phyloP scores from a whole-genome alignment of 2,797 vertebrate genomes.

The Potorous gilbertii region DNA sequence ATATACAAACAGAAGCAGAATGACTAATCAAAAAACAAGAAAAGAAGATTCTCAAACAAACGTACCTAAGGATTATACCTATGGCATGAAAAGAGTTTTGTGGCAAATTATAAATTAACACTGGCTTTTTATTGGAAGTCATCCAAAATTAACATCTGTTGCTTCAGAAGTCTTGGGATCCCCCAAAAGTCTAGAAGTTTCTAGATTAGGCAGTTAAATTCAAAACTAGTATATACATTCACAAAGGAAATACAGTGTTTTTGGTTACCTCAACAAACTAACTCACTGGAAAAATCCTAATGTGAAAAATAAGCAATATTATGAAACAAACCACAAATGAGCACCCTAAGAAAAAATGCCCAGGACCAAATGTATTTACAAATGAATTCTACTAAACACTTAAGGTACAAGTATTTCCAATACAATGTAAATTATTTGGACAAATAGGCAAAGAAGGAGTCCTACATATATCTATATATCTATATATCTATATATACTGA shows the following conservation, averaged over 20 bases:
- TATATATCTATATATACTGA: too few relatives aligned
- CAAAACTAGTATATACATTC: conserved; percentile 85
- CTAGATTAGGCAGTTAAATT: conserved; percentile 81
- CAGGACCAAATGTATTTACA: too few relatives aligned
- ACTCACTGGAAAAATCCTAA: conserved; percentile 71
- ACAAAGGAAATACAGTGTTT: conserved; percentile 78
- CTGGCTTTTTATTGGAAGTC: conserved; percentile 50
- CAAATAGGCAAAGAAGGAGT: too few relatives aligned
- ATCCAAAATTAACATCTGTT: conserved; percentile 61
- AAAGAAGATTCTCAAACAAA: conserved; percentile 60
- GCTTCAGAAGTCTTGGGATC: conserved; percentile 46
- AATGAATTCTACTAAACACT: too few relatives aligned
- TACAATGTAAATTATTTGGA: too few relatives aligned
- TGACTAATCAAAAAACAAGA: conserved; percentile 62
- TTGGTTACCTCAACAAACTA: conserved; percentile 78
- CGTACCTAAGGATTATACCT: background rate
- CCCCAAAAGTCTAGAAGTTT: conserved; percentile 58
- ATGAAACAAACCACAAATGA: too few relatives aligned
- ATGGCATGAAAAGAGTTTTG: conserved; percentile 32
- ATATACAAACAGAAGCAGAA: conserved; percentile 41
- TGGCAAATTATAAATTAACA: conserved; percentile 37
- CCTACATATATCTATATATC: too few relatives aligned
- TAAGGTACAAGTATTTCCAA: too few relatives aligned
- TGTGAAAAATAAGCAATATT: conserved; percentile 76
- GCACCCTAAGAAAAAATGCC: too few relatives aligned